A percentile compares a stretch with the other conserved stretches of the same genome.
These are phyloP conservation scores for Byasa hedistus DNA, from an alignment of 2,888 invertebrate species.

Conservation along the genomic window DNA sequence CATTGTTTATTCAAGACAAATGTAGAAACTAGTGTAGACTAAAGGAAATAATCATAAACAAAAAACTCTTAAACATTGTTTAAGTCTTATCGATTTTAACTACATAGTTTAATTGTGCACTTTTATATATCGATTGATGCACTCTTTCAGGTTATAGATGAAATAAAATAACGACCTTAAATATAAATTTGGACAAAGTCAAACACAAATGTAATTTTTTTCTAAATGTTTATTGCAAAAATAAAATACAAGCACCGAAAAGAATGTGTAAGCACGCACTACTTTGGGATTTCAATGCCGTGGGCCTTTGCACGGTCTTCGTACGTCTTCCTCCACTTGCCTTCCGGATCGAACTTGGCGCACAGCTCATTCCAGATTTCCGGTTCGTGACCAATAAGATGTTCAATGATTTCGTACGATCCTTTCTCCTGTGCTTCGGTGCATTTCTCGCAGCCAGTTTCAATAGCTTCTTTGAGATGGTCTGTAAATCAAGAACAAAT, in stretches of 20 bases:
- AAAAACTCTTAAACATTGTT: too few relatives aligned
- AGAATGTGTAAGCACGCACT: background rate
- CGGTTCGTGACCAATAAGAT: conserved; percentile 82
- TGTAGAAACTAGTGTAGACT: too few relatives aligned
- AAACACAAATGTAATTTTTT: too few relatives aligned
- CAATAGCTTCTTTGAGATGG: conserved; percentile 81
- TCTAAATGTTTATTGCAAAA: too few relatives aligned
- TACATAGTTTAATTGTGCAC: too few relatives aligned
- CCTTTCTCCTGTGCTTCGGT: conserved; percentile 82
- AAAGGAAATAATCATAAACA: too few relatives aligned
- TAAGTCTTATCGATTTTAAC: too few relatives aligned
- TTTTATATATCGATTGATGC: too few relatives aligned
- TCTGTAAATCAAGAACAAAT: conserved; percentile 49
- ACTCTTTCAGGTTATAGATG: too few relatives aligned
- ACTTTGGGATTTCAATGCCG: conserved; percentile 56
- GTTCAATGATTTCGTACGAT: conserved; percentile 76
- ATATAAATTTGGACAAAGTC: too few relatives aligned
- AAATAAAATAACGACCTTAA: too few relatives aligned
- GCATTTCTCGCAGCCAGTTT: conserved; percentile 83
- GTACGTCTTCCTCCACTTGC: conserved; percentile 82
- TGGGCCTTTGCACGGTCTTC: conserved; percentile 75
- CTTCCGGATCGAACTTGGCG: conserved; percentile 83
- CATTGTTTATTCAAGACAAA: too few relatives aligned
- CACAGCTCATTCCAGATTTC: conserved; percentile 82
- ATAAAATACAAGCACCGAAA: background rate